Conservation (phyloP, 1,140 invertebrate species). For the Gyrodactylus salaris region DNA sequence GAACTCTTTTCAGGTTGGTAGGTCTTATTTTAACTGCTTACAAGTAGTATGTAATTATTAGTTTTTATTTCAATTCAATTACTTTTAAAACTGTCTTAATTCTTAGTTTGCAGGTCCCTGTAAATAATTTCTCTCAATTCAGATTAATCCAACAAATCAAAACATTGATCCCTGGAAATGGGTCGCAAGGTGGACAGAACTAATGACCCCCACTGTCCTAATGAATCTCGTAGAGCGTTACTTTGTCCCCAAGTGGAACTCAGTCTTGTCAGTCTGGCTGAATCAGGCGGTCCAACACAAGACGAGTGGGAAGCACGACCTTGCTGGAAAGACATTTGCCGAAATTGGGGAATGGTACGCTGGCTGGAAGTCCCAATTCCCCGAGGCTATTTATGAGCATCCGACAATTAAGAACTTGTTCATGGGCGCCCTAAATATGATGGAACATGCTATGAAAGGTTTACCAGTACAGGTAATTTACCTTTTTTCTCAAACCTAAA, state of each 20-base stretch:
- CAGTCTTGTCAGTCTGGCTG: slow-evolving; percentile 38
- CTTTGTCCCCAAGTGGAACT: slow-evolving; percentile 57
- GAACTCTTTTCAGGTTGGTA: background rate
- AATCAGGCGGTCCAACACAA: slow-evolving; percentile 24
- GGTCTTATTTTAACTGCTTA: too few species aligned
- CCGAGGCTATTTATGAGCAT: slow-evolving; percentile 28
- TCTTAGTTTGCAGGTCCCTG: background rate
- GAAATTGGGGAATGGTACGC: slow-evolving; percentile 53
- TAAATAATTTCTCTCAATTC: background rate
- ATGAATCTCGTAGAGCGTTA: slow-evolving; percentile 37
- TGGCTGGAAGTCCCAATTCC: slow-evolving; percentile 47
- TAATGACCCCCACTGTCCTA: slow-evolving; percentile 35
- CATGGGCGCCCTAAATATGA: slow-evolving; percentile 16
- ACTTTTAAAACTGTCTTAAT: background rate
- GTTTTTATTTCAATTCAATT: too few species aligned
- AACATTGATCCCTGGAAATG: slow-evolving; percentile 35
- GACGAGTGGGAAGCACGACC: slow-evolving; percentile 25
- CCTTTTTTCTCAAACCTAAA: background rate
- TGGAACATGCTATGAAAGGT: background rate
- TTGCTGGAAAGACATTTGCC: slow-evolving; percentile 24
- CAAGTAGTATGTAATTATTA: too few species aligned
- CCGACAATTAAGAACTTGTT: slow-evolving; percentile 25
- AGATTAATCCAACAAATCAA: slow-evolving; percentile 23
- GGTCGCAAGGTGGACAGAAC: slow-evolving; percentile 47
- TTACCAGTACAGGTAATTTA: background rate